Percentiles rank a stretch among this genome's conserved stretches.
Evolutionary conservation across 2,888 invertebrate genomes (phyloP).

Genomic region (Elmis aenea): DNA sequence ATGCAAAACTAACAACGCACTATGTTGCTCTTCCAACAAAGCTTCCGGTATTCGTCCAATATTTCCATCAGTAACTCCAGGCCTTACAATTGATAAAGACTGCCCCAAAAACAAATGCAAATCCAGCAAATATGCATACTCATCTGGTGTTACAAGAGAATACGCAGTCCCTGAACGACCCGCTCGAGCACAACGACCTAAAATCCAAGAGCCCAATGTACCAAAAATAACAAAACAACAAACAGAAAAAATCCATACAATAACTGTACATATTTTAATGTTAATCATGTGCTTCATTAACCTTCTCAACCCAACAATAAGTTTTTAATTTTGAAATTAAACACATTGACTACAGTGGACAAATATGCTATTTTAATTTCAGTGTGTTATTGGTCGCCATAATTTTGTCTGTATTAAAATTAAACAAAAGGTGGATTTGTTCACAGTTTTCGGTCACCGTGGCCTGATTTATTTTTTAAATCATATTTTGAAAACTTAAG

Average conservation of each 20-base stretch:
- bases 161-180: constrained; percentile 88
- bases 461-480: no score
- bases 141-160: constrained; percentile 85
- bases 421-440: no score
- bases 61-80: constrained; percentile 52
- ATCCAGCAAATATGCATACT: constrained; percentile 89
- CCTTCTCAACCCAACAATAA: background rate
- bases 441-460: no score
- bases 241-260: no score
- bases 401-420: no score
- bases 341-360: background rate
- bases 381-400: no score
- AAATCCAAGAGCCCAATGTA: constrained; percentile 15
- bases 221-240: background rate
- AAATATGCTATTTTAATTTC: background rate
- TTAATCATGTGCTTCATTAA: no score
- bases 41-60: constrained; percentile 79
- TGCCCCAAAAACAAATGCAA: constrained; percentile 88
- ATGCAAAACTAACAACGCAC: constrained; percentile 70
- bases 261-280: background rate
- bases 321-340: background rate
- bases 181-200: constrained; percentile 90
- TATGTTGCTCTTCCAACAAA: constrained; percentile 77
- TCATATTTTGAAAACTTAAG: no score
- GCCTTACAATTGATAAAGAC: constrained; percentile 55